Percentiles rank a stretch among this genome's conserved stretches.
Evolutionary conservation across 1,140 invertebrate genomes (phyloP).

Genomic region (Trichonephila clavipes): DNA sequence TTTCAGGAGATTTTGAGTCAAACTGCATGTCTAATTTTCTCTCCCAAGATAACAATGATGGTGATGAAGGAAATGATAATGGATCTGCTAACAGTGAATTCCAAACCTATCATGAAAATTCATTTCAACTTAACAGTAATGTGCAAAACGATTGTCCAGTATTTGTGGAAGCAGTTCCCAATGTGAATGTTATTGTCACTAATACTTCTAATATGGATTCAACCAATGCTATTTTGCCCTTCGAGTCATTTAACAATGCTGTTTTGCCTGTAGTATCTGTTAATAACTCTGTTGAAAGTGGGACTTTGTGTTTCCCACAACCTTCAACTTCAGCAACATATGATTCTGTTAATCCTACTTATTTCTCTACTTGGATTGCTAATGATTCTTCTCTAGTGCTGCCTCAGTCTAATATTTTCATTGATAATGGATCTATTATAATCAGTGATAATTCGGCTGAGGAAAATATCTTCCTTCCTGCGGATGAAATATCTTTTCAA

Average conservation of each 20-base stretch:
- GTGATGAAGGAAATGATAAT: background rate
- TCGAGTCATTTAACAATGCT: background rate
- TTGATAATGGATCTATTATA: slow-evolving; percentile 7
- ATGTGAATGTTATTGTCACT: background rate
- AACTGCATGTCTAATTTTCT: background rate
- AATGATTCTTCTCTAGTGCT: background rate
- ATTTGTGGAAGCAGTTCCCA: background rate
- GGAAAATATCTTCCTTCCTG: background rate
- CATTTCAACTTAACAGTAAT: background rate
- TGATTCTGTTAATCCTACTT: background rate
- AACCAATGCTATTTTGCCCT: slow-evolving; percentile 2
- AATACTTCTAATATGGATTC: background rate
- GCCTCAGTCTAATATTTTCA: slow-evolving; percentile 26
- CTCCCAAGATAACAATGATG: background rate
- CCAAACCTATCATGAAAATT: background rate
- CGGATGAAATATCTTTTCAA: background rate
- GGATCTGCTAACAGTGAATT: background rate
- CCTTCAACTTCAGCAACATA: background rate
- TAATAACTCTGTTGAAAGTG: background rate
- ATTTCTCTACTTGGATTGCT: slow-evolving; percentile 26
- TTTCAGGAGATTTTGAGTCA: background rate
- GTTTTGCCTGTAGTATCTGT: background rate
- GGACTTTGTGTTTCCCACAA: background rate
- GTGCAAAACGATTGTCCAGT: background rate
- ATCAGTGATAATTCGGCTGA: background rate